phyloP scores from a whole-genome alignment of 1,140 invertebrate species.

The Formica selysi region DNA sequence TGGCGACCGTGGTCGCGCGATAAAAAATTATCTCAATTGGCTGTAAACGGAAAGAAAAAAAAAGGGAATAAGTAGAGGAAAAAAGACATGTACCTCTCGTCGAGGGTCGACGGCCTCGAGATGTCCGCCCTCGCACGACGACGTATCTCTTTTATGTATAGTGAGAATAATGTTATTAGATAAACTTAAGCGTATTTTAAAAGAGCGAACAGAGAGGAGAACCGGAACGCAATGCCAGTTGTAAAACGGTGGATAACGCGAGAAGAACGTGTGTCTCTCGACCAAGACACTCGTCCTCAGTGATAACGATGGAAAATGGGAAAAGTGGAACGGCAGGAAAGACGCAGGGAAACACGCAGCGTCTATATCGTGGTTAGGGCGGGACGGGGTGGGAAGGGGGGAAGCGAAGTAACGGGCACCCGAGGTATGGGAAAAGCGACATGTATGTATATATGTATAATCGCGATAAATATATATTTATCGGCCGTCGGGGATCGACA shows the following conservation, averaged over 20 bases:
- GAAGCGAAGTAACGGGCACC: slow-evolving; percentile 6
- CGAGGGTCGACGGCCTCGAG: slow-evolving; percentile 32
- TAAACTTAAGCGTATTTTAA: slow-evolving; percentile 81
- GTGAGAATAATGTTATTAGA: slow-evolving; percentile 85
- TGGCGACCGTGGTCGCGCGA: slow-evolving; percentile 54
- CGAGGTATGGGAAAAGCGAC: slow-evolving; percentile 25
- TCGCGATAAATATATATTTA: slow-evolving; percentile 23
- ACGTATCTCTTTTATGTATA: slow-evolving; percentile 69
- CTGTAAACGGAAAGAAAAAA: slow-evolving; percentile 74
- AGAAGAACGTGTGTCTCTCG: slow-evolving; percentile 65
- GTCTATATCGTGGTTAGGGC: too few relatives aligned
- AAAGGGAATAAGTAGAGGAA: neutral
- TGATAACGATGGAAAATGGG: slow-evolving; percentile 17
- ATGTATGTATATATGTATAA: slow-evolving; percentile 47
- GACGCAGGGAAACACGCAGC: slow-evolving; percentile 25
- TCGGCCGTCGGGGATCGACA: slow-evolving; percentile 23
- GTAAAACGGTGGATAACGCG: slow-evolving; percentile 75
- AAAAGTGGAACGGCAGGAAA: neutral
- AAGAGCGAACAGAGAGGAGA: slow-evolving; percentile 60
- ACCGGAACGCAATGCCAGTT: slow-evolving; percentile 85
- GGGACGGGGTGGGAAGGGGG: neutral
- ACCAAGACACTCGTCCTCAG: slow-evolving; percentile 39
- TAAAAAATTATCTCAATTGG: slow-evolving; percentile 83
- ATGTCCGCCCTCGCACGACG: slow-evolving; percentile 65
- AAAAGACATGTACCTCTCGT: slow-evolving; percentile 48